A percentile compares a stretch with the other conserved stretches of the same genome.
phyloP scores from a whole-genome alignment of 2,113 vertebrate species.

The Mastomys coucha region DNA sequence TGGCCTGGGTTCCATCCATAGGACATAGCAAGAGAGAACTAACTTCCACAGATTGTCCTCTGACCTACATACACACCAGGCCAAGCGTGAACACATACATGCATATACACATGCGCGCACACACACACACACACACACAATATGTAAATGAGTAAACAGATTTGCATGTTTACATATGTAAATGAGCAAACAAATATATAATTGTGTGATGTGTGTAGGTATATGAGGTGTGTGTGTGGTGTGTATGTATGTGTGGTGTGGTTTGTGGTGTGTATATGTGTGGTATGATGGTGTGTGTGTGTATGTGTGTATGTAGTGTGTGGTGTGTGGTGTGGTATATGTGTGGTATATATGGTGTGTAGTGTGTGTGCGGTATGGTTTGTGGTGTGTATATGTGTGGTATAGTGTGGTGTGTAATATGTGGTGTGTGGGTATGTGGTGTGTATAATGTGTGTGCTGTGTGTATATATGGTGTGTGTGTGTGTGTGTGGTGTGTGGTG shows the following conservation, averaged over 20 bases:
- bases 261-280: neutral
- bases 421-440: neutral
- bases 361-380: neutral
- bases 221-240: neutral
- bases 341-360: neutral
- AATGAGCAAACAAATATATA: neutral
- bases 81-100: neutral
- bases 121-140: neutral
- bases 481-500: neutral
- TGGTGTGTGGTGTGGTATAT: neutral
- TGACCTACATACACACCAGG: neutral
- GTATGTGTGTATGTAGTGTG: neutral
- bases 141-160: neutral
- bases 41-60: neutral
- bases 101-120: fast-evolving
- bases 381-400: neutral
- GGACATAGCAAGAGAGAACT: neutral
- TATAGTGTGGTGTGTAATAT: neutral
- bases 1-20: neutral
- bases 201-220: neutral
- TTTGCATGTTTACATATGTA: neutral
- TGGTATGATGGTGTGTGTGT: neutral
- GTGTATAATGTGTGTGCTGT: neutral
- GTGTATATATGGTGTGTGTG: neutral
- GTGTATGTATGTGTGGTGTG: neutral